A percentile compares a stretch with the other conserved stretches of the same genome.
phyloP scores from a whole-genome alignment of 1,140 invertebrate genomes.

The Arion vulgaris region DNA sequence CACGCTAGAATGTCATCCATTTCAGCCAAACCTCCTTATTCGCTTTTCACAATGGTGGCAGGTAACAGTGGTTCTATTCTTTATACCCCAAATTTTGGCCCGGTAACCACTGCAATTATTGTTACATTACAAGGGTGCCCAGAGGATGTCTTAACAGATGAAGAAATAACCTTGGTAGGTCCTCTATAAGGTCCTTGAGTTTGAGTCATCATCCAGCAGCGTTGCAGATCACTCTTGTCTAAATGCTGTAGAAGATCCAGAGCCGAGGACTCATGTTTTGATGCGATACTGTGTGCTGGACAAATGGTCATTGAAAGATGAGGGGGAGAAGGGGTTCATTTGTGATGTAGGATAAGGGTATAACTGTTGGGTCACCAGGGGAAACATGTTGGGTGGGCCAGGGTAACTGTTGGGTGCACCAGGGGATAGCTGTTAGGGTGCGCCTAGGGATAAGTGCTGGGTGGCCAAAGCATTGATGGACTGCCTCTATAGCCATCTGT shows the following conservation, averaged over 20 bases:
- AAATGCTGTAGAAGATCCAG: conserved; percentile 76
- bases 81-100: too few species aligned
- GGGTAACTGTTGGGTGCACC: too few species aligned
- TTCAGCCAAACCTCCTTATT: too few species aligned
- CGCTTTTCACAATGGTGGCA: too few species aligned
- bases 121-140: too few species aligned
- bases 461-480: neutral
- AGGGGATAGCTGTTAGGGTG: too few species aligned
- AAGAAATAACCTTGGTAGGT: conserved; percentile 80
- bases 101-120: too few species aligned
- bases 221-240: conserved; percentile 84
- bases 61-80: too few species aligned
- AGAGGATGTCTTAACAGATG: too few species aligned
- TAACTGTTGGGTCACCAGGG: neutral
- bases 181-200: conserved; percentile 84
- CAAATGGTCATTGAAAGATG: neutral
- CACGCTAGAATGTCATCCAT: too few species aligned
- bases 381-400: too few species aligned
- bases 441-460: too few species aligned
- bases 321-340: neutral
- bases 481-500: neutral
- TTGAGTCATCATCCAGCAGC: conserved; percentile 89
- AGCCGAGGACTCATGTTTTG: conserved; percentile 71
- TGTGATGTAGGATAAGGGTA: conserved; percentile 9
- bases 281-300: neutral